Conservation (phyloP, 2,888 invertebrate genomes). For the Nowickia ferox region DNA sequence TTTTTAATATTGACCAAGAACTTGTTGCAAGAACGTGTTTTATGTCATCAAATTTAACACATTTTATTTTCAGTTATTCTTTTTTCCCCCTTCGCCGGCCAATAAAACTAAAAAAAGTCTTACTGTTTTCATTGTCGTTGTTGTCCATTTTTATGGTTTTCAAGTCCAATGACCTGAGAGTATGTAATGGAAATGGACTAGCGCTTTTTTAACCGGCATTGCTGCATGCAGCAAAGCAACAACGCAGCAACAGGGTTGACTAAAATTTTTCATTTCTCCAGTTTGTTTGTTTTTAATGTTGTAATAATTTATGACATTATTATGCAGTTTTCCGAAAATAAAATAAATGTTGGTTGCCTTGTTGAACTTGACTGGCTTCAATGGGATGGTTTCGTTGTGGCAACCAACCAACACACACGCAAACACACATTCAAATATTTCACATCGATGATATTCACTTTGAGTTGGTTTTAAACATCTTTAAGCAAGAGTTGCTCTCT, state of each 20-base stretch:
- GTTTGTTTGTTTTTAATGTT: constrained; percentile 39
- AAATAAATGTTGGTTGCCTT: constrained; percentile 26
- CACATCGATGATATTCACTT: not conserved
- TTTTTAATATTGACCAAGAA: constrained; percentile 49
- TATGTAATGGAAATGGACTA: constrained; percentile 41
- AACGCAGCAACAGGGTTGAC: constrained; percentile 29
- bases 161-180: constrained; percentile 64
- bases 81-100: not conserved
- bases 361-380: constrained; percentile 17
- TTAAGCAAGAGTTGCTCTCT: too few species aligned
- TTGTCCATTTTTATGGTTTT: constrained; percentile 8
- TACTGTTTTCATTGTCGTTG: constrained; percentile 30
- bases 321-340: constrained; percentile 67
- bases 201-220: constrained; percentile 50
- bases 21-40: constrained; percentile 55
- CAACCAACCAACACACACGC: not conserved
- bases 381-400: constrained; percentile 37
- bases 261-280: constrained; percentile 45
- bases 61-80: constrained; percentile 41
- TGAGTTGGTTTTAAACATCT: constrained; percentile 22
- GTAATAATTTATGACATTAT: constrained; percentile 71
- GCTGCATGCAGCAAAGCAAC: constrained; percentile 6
- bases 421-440: not conserved
- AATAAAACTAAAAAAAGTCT: constrained; percentile 27
- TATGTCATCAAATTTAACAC: constrained; percentile 58